Base-by-base conservation (phyloP, 2,888 invertebrate species). In the Lordiphosa fenestrarum region DNA sequence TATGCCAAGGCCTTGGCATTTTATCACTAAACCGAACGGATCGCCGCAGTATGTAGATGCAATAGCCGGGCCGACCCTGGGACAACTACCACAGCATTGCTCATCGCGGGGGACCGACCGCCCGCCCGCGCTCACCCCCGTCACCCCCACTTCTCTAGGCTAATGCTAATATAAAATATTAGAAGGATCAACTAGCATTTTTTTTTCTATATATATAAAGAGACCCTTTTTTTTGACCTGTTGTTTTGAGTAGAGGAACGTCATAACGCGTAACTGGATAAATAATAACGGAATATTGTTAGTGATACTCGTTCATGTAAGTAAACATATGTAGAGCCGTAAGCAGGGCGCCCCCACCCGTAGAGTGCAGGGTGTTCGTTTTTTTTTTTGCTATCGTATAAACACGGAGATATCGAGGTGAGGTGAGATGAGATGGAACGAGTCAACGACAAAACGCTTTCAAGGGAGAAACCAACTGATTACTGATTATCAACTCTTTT, bases 1-100 rank as follows among this genome's bases (percentile, higher is more conserved):
- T 87, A 82, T 74, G 72, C 87, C 51, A 86, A 87, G 78, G 72
- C 87, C 51, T 76, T 87, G 85, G 80, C 87, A 55, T 87, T 85
- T 61, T 76, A 84, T 69, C 86, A 87, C 56, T 87, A 71, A 75
- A 57, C 46, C 12, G 9, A 42, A 23, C 12, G 33, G 35, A 47
- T 33, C 6, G 44, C 15, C 39, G 50, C 64, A 65, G 72, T n/a
- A n/a, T n/a, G n/a, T 56, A 51, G 30, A 25, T 21, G 21, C 25
- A 25, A 25, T 25, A 25, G 7, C 25, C 25, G 30, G 30, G 25
- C 25, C 25, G 6, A 6, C 6, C 25, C 53, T 58, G 69, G 67
- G 50, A 15, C 15, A 15, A 71, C 58, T 62, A 71, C 33, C 25
- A 25, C 25, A 57, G 73, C 71, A 73, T 78, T 74, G 73, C 78